These are phyloP conservation scores for Oreochromis spilurus DNA, from an alignment of 2,113 vertebrate genomes.

Conservation along the genomic window DNA sequence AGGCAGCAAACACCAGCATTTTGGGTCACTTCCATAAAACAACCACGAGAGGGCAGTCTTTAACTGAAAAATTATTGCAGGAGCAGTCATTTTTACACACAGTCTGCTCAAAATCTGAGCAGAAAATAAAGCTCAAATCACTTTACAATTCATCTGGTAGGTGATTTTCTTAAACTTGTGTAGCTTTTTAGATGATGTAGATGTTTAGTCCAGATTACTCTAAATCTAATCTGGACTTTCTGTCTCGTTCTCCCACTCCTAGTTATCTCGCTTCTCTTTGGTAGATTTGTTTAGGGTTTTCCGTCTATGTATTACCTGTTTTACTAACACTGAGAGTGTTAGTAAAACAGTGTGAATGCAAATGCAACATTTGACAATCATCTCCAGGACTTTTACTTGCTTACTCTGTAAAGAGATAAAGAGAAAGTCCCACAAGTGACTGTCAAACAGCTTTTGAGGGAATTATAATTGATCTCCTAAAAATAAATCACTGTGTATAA, in stretches of 20 bases:
- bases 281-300: neutral
- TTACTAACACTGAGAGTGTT: neutral
- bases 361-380: neutral
- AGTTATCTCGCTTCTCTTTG: neutral
- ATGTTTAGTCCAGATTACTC: neutral
- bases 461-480: neutral
- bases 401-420: neutral
- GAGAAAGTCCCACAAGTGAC: neutral
- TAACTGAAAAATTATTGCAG: neutral
- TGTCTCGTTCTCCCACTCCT: neutral
- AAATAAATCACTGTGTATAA: neutral
- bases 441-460: neutral
- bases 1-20: neutral
- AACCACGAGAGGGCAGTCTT: neutral
- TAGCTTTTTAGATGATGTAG: neutral
- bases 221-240: neutral
- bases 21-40: neutral
- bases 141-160: neutral
- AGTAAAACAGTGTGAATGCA: neutral
- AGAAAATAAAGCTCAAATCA: neutral
- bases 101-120: neutral
- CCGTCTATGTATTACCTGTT: neutral
- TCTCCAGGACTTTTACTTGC: neutral
- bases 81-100: neutral
- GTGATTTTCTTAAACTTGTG: neutral